Conservation (phyloP, 1,140 invertebrate genomes). For the Drosophila ohnishii region DNA sequence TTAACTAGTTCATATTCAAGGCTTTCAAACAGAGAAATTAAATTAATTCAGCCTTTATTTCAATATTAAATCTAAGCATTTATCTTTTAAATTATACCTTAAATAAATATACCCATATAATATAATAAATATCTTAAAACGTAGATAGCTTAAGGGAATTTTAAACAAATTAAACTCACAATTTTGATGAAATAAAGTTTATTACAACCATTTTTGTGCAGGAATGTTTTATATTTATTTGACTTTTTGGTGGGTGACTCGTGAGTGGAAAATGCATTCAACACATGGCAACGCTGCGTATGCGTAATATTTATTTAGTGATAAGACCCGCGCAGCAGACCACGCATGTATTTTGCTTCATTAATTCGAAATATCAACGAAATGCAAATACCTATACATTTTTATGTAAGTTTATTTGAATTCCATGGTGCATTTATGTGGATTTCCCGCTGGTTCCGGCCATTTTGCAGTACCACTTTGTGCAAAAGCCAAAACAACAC, state of each 20-base stretch:
- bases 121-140: not conserved
- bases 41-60: too few species aligned
- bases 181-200: not conserved
- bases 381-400: slow-evolving; percentile 17
- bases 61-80: too few species aligned
- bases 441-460: slow-evolving; percentile 7
- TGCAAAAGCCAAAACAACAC: slow-evolving; percentile 18
- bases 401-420: slow-evolving; percentile 11
- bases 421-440: slow-evolving; percentile 9
- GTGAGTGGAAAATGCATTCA: not conserved
- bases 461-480: slow-evolving; percentile 12
- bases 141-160: not conserved
- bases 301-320: slow-evolving; percentile 39
- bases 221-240: slow-evolving; percentile 1
- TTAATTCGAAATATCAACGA: slow-evolving; percentile 41
- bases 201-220: too few species aligned
- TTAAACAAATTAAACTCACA: not conserved
- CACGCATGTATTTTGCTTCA: slow-evolving; percentile 31
- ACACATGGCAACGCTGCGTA: slow-evolving; percentile 17
- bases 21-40: not conserved
- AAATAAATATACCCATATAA: too few species aligned
- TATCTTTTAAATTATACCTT: not conserved
- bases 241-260: not conserved
- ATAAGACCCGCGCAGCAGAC: slow-evolving; percentile 13
- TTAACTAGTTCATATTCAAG: not conserved